Base-by-base conservation (phyloP, 2,797 vertebrate genomes). In the Pygocentrus nattereri region DNA sequence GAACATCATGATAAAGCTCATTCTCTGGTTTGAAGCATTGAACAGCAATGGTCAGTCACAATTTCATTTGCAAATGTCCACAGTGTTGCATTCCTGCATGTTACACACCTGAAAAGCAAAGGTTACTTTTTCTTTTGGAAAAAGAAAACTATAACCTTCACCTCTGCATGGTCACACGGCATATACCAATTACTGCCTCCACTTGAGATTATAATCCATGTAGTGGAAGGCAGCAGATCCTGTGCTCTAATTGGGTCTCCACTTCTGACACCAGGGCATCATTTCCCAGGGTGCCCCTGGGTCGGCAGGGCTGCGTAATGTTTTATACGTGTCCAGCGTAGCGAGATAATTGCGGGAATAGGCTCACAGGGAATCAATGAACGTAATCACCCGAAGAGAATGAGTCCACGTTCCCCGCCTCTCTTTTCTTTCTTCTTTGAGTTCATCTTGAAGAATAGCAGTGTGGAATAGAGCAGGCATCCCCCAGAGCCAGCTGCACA, bases 351-450 rank as follows among this genome's bases (percentile, higher is more conserved):
- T 70, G 68, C 49, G 47, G 50, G 68, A 70, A 50, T 13, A 70
- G 23, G 68, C 68, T 70, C 68, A 50, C 41, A 49, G 44, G 44
- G 68, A 50, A 70, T 70, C 68, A 3, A 70, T 70, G 25, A 50
- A 50, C 31, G 68, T 70, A 70, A 70, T 70, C 68, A 70, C 68
- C 68, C 31, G 68, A 25, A 49, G 68, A 70, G 68, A 70, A 70
- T 27, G 23, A 70, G 68, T 10, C 27, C 65, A 1, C 38, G 12
- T 41, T 38, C 19, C 64, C 19, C 67, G 3, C 8, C 65, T 41
- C 34, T 13, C n/a, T 44, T 49, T 44, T n/a, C 68, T 27, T 70
- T 70, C 44, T 49, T 50, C 16, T 13, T 18, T 1, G 44, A 49
- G 44, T 18, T 70, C 47, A 23, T 70, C 68, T 68, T 18, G 41